A percentile compares a stretch with the other conserved stretches of the same genome.
Conservation (phyloP, 35 echinoderm and acorn worm genomes). For the Eucidaris tribuloides region DNA sequence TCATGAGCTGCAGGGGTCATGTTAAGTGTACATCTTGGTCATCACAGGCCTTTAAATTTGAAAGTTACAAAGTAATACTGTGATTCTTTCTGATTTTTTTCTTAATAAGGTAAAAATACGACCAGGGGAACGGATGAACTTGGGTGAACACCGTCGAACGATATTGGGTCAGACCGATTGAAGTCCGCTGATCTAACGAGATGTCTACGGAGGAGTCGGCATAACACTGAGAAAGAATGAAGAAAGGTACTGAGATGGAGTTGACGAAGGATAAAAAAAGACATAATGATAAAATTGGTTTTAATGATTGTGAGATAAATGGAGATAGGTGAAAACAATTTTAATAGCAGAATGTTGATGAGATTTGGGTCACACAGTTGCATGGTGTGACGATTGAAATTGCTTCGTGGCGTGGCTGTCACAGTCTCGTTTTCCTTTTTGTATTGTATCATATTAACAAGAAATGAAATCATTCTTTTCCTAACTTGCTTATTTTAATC, state of each 20-base stretch:
- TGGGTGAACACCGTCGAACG: slow-evolving; percentile 39
- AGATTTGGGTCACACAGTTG: no score
- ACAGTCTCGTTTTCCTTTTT: no score
- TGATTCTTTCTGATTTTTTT: not conserved
- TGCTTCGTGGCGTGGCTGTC: no score
- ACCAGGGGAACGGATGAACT: slow-evolving; percentile 33
- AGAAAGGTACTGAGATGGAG: slow-evolving; percentile 41
- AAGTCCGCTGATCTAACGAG: slow-evolving; percentile 30
- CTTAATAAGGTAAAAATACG: slow-evolving; percentile 56
- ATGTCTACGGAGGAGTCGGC: slow-evolving; percentile 43
- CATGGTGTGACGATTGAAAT: no score
- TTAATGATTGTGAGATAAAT: not conserved
- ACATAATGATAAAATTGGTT: not conserved
- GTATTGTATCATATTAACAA: not conserved
- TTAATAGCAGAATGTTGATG: no score
- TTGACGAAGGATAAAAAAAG: not conserved
- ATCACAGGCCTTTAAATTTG: not conserved
- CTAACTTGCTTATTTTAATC: not conserved
- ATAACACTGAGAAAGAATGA: slow-evolving; percentile 54
- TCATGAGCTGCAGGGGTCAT: no score
- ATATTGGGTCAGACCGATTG: slow-evolving; percentile 61
- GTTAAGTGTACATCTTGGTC: no score
- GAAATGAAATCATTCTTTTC: not conserved
- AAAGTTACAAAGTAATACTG: not conserved
- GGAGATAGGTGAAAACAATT: no score